These are phyloP conservation scores for Lepidochrysops patricia DNA, from an alignment of 2,888 invertebrate genomes.

Conservation along the genomic window DNA sequence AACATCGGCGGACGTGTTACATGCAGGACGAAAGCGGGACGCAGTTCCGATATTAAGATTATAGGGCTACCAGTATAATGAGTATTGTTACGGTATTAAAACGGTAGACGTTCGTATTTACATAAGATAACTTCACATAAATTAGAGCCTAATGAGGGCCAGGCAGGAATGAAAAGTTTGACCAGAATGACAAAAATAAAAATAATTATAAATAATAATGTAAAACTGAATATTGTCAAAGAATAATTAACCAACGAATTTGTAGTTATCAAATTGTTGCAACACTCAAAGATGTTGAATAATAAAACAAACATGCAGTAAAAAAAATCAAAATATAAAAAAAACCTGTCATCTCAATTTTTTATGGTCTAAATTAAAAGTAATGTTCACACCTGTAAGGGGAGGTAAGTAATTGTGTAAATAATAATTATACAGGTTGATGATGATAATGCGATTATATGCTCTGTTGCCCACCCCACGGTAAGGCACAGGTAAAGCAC, in stretches of 20 bases:
- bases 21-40: slow-evolving; percentile 21
- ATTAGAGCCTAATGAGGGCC: too few relatives aligned
- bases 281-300: too few relatives aligned
- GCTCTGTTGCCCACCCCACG: slow-evolving; percentile 20
- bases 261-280: too few relatives aligned
- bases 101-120: neutral
- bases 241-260: too few relatives aligned
- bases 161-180: too few relatives aligned
- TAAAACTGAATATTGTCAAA: too few relatives aligned
- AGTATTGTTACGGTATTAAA: neutral
- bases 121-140: too few relatives aligned
- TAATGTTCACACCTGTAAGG: neutral
- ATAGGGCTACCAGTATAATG: slow-evolving; percentile 1
- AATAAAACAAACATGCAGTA: too few relatives aligned
- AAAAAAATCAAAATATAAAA: too few relatives aligned
- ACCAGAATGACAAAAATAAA: too few relatives aligned
- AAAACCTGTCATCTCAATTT: too few relatives aligned
- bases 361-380: neutral
- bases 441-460: slow-evolving; percentile 18
- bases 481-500: slow-evolving; percentile 22
- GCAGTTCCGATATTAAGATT: slow-evolving; percentile 13
- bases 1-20: slow-evolving; percentile 23
- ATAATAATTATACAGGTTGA: neutral
- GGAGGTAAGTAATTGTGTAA: neutral
- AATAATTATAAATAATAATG: too few relatives aligned